Evolutionary conservation across 2,888 invertebrate species (phyloP).

Genomic region (Eugnorisma glareosa): DNA sequence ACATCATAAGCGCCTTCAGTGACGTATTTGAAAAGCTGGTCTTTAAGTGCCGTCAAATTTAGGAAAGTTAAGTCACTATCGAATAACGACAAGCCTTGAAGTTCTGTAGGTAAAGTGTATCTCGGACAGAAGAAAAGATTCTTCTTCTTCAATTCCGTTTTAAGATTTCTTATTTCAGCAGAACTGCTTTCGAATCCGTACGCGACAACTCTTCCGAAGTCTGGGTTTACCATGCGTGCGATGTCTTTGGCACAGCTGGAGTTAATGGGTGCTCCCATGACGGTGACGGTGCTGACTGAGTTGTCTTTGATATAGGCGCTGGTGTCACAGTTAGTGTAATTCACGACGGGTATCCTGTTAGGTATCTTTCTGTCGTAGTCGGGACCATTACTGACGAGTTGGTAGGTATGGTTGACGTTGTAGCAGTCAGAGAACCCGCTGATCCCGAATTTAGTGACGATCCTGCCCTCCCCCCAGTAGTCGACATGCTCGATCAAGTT

Average conservation of each 20-base stretch:
- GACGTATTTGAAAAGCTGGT: slow-evolving; percentile 64
- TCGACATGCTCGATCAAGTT: slow-evolving; percentile 72
- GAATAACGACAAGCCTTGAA: slow-evolving; percentile 68
- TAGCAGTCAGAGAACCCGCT: slow-evolving; percentile 75
- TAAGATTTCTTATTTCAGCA: slow-evolving; percentile 68
- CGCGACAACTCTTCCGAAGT: slow-evolving; percentile 70
- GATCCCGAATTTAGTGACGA: slow-evolving; percentile 50
- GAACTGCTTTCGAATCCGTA: slow-evolving; percentile 69
- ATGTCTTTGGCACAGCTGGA: slow-evolving; percentile 75
- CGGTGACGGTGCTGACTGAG: slow-evolving; percentile 71
- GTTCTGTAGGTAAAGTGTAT: slow-evolving; percentile 61
- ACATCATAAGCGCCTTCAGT: slow-evolving; percentile 57
- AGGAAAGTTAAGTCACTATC: slow-evolving; percentile 67
- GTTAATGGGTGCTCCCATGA: slow-evolving; percentile 77
- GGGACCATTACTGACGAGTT: slow-evolving; percentile 74
- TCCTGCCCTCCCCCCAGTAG: slow-evolving; percentile 79
- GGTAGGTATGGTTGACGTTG: slow-evolving; percentile 75
- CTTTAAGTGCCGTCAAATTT: slow-evolving; percentile 61
- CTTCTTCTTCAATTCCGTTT: slow-evolving; percentile 61
- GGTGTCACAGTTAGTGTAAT: slow-evolving; percentile 72
- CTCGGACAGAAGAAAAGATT: slow-evolving; percentile 62
- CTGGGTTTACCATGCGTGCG: slow-evolving; percentile 72
- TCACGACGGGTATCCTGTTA: slow-evolving; percentile 74
- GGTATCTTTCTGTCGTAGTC: slow-evolving; percentile 75
- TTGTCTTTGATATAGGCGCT: slow-evolving; percentile 73